A percentile compares a stretch with the other conserved stretches of the same genome.
phyloP scores from a whole-genome alignment of 2,797 vertebrate species.

The Orestias chungarensis region DNA sequence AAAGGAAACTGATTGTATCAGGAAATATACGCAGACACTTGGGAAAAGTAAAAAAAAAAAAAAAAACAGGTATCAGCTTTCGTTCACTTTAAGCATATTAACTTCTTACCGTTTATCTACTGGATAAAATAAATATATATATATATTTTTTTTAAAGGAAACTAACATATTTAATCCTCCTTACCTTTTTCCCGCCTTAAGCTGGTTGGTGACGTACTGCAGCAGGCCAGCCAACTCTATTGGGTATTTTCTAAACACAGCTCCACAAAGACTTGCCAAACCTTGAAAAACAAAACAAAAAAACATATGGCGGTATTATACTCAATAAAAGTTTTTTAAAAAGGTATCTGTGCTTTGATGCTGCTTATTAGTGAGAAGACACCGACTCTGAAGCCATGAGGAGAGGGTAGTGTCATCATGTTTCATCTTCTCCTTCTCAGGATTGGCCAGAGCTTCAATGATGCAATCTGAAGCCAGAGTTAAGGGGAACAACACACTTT shows the following conservation, averaged over 20 bases:
- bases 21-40: no score
- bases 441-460: slow-evolving; percentile 98
- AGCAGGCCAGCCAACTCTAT: slow-evolving; percentile 97
- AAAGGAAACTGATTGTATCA: no score
- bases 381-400: slow-evolving; percentile 97
- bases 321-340: slow-evolving; percentile 50
- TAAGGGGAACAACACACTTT: slow-evolving; percentile 56
- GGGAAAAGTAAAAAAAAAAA: no score
- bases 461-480: slow-evolving; percentile 90
- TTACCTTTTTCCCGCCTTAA: slow-evolving; percentile 98
- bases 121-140: no score
- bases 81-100: not conserved
- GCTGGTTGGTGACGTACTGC: slow-evolving; percentile 97
- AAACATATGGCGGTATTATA: slow-evolving; percentile 21
- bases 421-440: slow-evolving; percentile 99
- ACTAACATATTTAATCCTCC: slow-evolving; percentile 13
- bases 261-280: slow-evolving; percentile 95
- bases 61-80: not conserved
- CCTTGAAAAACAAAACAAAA: slow-evolving; percentile 76
- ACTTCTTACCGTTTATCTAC: not conserved
- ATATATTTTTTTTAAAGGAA: no score
- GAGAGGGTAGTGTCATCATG: slow-evolving; percentile 99
- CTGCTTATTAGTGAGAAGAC: slow-evolving; percentile 9
- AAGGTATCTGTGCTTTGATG: slow-evolving; percentile 18
- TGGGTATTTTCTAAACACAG: slow-evolving; percentile 97